Evolutionary conservation across 2,113 vertebrate species (phyloP).

Genomic region (Indri indri): DNA sequence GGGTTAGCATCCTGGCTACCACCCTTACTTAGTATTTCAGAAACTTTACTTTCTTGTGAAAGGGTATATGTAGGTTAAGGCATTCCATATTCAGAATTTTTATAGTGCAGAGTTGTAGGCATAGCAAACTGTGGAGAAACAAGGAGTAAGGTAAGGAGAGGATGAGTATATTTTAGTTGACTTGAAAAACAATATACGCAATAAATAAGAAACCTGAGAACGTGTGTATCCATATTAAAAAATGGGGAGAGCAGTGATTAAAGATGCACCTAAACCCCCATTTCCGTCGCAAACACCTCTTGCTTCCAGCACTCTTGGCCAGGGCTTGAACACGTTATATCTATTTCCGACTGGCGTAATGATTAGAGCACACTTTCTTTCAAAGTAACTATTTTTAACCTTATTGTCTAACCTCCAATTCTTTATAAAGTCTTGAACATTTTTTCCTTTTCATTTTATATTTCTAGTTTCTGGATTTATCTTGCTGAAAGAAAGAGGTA

Average conservation of each 20-base stretch:
- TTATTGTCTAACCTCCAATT: neutral
- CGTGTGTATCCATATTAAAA: neutral
- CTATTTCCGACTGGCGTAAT: neutral
- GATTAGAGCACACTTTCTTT: neutral
- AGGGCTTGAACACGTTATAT: neutral
- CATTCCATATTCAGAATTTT: neutral
- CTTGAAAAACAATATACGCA: neutral
- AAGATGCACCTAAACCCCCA: neutral
- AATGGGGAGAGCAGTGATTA: neutral
- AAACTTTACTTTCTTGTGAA: neutral
- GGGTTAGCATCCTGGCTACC: neutral
- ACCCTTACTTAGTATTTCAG: neutral
- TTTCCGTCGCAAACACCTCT: neutral
- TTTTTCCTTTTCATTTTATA: neutral
- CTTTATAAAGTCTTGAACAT: neutral
- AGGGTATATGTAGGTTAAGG: neutral
- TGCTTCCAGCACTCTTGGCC: neutral
- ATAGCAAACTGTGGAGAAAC: neutral
- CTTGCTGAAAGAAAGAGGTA: neutral
- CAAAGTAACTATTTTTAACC: neutral
- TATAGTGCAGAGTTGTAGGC: neutral
- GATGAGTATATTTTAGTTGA: neutral
- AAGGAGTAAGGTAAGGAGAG: neutral
- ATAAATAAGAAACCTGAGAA: neutral
- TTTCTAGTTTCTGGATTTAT: constrained; percentile 14